A percentile compares a stretch with the other conserved stretches of the same genome.
phyloP scores from a whole-genome alignment of 2,888 invertebrate species.

The Ferdinandea cuprea region DNA sequence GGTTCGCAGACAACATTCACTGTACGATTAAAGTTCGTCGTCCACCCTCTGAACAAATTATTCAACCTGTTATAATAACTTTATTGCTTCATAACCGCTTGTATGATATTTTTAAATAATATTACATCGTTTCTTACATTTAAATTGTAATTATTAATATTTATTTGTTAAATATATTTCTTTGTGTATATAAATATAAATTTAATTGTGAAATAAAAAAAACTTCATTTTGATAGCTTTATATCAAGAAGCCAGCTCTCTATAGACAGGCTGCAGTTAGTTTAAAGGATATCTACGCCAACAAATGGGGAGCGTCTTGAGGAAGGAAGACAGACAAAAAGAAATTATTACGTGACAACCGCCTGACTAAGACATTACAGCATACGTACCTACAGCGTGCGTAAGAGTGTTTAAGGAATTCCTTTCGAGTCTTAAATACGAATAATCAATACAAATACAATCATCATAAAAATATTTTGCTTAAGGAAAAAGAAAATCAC shows the following conservation, averaged over 20 bases:
- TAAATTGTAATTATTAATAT: conserved; percentile 40
- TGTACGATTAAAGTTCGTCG: neutral
- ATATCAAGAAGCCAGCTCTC: conserved; percentile 31
- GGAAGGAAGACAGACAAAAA: conserved; percentile 11
- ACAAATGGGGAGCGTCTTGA: conserved; percentile 33
- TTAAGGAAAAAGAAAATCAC: conserved; percentile 56
- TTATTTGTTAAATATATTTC: conserved; percentile 59
- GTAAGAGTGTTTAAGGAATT: conserved; percentile 36
- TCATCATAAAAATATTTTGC: conserved; percentile 53
- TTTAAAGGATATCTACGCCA: conserved; percentile 50
- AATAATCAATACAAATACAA: conserved; percentile 52
- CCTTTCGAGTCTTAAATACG: conserved; percentile 53
- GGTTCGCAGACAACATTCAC: too few relatives aligned
- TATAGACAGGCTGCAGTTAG: conserved; percentile 28
- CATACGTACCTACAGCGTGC: conserved; percentile 40
- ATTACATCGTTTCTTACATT: conserved; percentile 51
- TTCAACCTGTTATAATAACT: conserved; percentile 32
- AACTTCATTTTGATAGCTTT: conserved; percentile 41
- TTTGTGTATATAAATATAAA: conserved; percentile 70
- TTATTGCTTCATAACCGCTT: conserved; percentile 70
- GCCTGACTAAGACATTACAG: conserved; percentile 16
- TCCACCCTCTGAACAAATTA: neutral
- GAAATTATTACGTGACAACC: neutral
- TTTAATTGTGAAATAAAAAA: conserved; percentile 62
- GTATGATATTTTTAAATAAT: conserved; percentile 44